phyloP scores from a whole-genome alignment of 2,888 invertebrate genomes.

The Lissocephala sabroskyi region DNA sequence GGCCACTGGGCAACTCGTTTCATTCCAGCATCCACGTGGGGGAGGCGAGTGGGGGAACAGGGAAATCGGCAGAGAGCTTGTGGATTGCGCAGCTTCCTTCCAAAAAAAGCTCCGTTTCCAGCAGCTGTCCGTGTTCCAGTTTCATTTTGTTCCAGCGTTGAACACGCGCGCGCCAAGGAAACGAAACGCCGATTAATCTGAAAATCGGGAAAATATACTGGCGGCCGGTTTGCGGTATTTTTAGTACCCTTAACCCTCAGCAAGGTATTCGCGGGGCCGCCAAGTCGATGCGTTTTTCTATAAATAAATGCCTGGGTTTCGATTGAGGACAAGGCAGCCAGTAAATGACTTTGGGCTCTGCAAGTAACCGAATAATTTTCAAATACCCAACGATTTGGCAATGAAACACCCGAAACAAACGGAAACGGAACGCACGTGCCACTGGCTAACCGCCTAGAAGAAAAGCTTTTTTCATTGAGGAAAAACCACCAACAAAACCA shows the following conservation, averaged over 20 bases:
- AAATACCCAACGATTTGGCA: too few relatives aligned
- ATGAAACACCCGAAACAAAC: background rate
- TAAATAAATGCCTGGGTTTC: too few relatives aligned
- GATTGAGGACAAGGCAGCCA: too few relatives aligned
- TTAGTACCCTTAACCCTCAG: too few relatives aligned
- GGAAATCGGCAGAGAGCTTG: background rate
- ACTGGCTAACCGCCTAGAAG: background rate
- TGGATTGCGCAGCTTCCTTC: constrained; percentile 21
- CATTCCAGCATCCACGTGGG: background rate
- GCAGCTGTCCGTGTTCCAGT: constrained; percentile 20
- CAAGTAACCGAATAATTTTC: too few relatives aligned
- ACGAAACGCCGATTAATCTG: background rate
- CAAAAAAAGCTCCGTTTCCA: constrained; percentile 23
- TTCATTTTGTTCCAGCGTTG: constrained; percentile 19
- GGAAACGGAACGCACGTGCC: background rate
- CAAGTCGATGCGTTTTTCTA: too few relatives aligned
- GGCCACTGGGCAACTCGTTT: too few relatives aligned
- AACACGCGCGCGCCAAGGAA: constrained; percentile 1
- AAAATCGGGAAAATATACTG: too few relatives aligned
- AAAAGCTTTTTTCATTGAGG: constrained; percentile 9
- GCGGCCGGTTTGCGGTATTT: too few relatives aligned
- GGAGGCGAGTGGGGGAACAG: background rate
- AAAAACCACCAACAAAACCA: background rate
- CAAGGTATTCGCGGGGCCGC: too few relatives aligned
- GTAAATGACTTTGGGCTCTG: too few relatives aligned